Conservation (phyloP, 2,797 vertebrate species). For the Fistularia tabacaria region DNA sequence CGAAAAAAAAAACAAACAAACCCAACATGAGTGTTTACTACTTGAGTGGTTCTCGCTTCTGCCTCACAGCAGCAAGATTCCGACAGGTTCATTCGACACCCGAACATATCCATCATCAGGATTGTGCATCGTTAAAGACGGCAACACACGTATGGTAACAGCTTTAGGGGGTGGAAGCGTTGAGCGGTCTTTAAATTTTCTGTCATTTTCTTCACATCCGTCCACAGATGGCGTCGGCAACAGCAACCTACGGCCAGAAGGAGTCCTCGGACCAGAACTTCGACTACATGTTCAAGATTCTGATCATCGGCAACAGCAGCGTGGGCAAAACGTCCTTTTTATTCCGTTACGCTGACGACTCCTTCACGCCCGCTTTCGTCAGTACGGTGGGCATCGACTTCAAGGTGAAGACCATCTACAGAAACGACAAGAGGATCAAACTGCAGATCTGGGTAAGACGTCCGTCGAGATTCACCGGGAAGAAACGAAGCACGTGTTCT, state of each 20-base stretch:
- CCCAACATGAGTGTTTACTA: too few species aligned
- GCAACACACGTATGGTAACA: too few species aligned
- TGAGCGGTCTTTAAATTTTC: too few species aligned
- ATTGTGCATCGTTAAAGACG: too few species aligned
- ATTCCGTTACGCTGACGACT: conserved; percentile 95
- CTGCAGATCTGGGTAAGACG: conserved; percentile 89
- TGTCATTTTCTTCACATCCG: not conserved
- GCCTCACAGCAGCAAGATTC: too few species aligned
- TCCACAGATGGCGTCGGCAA: conserved; percentile 92
- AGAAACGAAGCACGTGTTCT: too few species aligned
- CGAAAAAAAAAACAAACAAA: too few species aligned
- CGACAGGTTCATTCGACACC: too few species aligned
- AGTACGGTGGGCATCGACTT: conserved; percentile 98
- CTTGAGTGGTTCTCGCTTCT: too few species aligned
- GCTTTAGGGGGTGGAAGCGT: too few species aligned
- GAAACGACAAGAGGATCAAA: conserved; percentile 97
- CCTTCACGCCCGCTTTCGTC: conserved; percentile 95
- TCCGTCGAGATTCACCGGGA: not conserved
- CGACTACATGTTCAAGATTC: conserved; percentile 99
- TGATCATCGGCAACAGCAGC: conserved; percentile 97
- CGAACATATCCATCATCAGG: too few species aligned
- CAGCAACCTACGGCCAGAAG: conserved; percentile 93
- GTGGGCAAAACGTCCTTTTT: conserved; percentile 96
- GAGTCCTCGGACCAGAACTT: conserved; percentile 97
- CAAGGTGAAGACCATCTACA: conserved; percentile 98